Conservation (phyloP, 1,140 invertebrate species). For the Drosophila kikkawai region DNA sequence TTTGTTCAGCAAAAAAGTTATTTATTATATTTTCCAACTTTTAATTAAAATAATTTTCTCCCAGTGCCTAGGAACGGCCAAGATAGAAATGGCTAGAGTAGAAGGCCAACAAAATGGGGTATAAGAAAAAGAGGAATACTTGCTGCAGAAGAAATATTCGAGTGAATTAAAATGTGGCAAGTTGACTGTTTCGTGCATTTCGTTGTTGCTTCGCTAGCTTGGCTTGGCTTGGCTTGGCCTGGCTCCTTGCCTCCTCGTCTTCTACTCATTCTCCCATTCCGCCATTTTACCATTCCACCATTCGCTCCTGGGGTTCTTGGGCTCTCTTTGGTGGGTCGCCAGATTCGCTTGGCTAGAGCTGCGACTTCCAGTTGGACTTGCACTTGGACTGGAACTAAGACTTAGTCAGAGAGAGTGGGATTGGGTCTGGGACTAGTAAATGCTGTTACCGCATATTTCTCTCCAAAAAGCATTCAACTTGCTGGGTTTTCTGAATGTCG, state of each 20-base stretch:
- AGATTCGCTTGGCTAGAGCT: conserved; percentile 44
- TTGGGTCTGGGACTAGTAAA: conserved; percentile 46
- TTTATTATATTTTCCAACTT: no score
- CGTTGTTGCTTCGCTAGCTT: conserved; percentile 46
- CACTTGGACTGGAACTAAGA: conserved; percentile 17
- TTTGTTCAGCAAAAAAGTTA: conserved; percentile 30
- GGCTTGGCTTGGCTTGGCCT: not conserved
- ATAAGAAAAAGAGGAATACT: conserved; percentile 20
- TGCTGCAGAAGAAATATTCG: conserved; percentile 66
- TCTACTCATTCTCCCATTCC: not conserved
- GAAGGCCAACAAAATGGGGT: conserved; percentile 24
- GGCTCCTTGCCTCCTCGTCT: conserved; percentile 14
- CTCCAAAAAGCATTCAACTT: conserved; percentile 65
- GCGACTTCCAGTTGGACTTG: conserved; percentile 21
- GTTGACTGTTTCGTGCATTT: conserved; percentile 76
- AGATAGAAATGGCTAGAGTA: conserved; percentile 24
- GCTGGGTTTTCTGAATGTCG: conserved; percentile 60
- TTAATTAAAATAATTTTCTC: not conserved
- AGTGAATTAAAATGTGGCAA: conserved; percentile 83
- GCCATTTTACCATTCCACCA: conserved; percentile 2
- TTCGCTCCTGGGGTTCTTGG: not conserved
- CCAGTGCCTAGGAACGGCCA: conserved; percentile 17
- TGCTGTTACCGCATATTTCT: conserved; percentile 78
- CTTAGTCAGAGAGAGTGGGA: conserved; percentile 13
- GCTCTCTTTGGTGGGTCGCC: conserved; percentile 31